Conservation (phyloP, 2,113 vertebrate genomes). For the Columba janthina region DNA sequence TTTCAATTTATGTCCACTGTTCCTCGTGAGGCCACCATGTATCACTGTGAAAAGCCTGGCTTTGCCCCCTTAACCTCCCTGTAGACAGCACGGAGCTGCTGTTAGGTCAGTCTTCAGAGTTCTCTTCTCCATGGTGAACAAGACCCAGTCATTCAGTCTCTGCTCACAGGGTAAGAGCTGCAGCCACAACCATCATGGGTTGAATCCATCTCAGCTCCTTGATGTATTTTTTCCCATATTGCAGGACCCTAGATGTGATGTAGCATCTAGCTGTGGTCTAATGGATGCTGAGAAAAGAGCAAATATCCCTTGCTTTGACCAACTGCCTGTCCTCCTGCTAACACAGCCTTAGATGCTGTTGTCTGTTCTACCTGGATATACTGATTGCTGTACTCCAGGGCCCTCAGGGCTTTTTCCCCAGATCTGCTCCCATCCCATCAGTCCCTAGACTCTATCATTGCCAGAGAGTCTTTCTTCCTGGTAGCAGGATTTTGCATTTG, state of each 20-base stretch:
- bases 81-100: neutral
- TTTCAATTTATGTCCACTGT: neutral
- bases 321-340: neutral
- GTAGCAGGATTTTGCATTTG: neutral
- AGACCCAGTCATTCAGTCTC: neutral
- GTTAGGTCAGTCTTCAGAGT: neutral
- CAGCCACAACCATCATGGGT: neutral
- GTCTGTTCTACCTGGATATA: neutral
- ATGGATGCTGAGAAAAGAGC: neutral
- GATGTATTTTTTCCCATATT: neutral
- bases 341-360: neutral
- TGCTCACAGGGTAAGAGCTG: neutral
- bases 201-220: neutral
- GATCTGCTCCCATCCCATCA: neutral
- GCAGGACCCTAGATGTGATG: neutral
- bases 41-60: neutral
- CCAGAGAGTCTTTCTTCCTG: neutral
- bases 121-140: neutral
- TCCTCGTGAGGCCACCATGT: neutral
- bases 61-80: neutral
- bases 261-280: neutral
- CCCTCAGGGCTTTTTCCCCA: neutral
- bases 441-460: neutral
- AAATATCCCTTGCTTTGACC: neutral
- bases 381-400: neutral